Evolutionary conservation across 1,140 invertebrate species (phyloP).

Genomic region (Ericerus pela): DNA sequence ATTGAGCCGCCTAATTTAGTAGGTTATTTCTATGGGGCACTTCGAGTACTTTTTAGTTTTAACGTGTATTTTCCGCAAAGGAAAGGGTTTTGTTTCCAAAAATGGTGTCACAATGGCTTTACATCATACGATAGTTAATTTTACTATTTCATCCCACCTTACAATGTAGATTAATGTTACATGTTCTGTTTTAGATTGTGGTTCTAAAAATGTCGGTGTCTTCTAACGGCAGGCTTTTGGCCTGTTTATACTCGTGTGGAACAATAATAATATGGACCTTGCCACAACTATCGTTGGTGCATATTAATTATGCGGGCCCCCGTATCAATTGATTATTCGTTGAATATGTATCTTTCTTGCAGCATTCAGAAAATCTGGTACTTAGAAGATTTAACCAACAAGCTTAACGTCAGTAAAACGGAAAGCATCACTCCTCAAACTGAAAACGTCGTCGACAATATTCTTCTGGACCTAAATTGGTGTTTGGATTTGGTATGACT

Average conservation of each 20-base stretch:
- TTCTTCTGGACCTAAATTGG: slow-evolving; percentile 57
- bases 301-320: background rate
- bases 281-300: slow-evolving; percentile 38
- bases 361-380: slow-evolving; percentile 40
- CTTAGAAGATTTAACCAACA: slow-evolving; percentile 45
- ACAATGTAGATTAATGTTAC: too few relatives aligned
- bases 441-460: slow-evolving; percentile 27
- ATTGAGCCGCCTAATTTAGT: too few relatives aligned
- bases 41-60: too few relatives aligned
- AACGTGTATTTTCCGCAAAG: too few relatives aligned
- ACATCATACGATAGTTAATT: too few relatives aligned
- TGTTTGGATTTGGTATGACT: slow-evolving; percentile 52
- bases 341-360: background rate
- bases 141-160: too few relatives aligned
- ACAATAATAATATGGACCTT: slow-evolving; percentile 54
- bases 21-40: too few relatives aligned
- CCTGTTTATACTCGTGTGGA: slow-evolving; percentile 53
- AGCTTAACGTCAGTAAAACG: slow-evolving; percentile 33
- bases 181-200: slow-evolving; percentile 32
- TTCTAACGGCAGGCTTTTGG: slow-evolving; percentile 39
- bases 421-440: background rate
- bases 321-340: background rate
- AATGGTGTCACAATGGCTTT: too few relatives aligned
- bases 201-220: slow-evolving; percentile 48
- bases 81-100: too few relatives aligned